Base-by-base conservation (phyloP, 2,797 vertebrate genomes). In the Emydoidea blandingii region DNA sequence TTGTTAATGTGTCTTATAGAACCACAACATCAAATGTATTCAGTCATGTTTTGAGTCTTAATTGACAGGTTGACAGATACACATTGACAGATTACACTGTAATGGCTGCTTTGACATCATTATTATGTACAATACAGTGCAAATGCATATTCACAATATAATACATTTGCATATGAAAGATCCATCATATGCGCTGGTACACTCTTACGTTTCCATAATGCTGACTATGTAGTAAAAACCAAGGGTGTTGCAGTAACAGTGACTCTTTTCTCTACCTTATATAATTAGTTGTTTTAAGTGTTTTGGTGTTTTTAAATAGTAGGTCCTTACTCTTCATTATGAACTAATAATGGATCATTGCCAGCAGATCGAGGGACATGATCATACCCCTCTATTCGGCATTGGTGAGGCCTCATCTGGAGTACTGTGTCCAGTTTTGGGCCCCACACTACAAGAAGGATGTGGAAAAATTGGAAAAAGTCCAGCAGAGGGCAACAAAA, bases 31-130 rank as follows among this genome's bases (percentile, higher is more conserved):
- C 0, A 83, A 96, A 76, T 83, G n/a, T 29, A 83, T 62, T 91
- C 11, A 25, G 85, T 90, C 87, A n/a, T 87, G 44, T 95, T 94
- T 94, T 90, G 94, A 83, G 85, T 96, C 96, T 93, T 95, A 90
- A 90, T 47, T 95, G 95, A 96, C 87, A 97, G 96, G 92, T 34
- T 97, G 97, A 96, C 95, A 96, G 96, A 91, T 93, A 91, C 27
- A 68, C 91, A 95, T 80, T 97, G 94, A 95, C 83, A 87, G 84
- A 91, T 86, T 52, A 83, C 83, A 81, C 56, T 62, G 57, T 79
- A 87, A 94, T 49, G 81, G 47, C 81, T 95, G 90, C 79, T 85
- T 95, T 95, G 89, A 95, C 85, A 79, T 84, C 94, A 68, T 88
- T 86, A 87, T 90, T 65, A 82, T 88, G 56, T 88, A 12, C 65